These are phyloP conservation scores for Parnassius glacialis DNA, from an alignment of 2,888 invertebrate genomes.

Conservation along the genomic window DNA sequence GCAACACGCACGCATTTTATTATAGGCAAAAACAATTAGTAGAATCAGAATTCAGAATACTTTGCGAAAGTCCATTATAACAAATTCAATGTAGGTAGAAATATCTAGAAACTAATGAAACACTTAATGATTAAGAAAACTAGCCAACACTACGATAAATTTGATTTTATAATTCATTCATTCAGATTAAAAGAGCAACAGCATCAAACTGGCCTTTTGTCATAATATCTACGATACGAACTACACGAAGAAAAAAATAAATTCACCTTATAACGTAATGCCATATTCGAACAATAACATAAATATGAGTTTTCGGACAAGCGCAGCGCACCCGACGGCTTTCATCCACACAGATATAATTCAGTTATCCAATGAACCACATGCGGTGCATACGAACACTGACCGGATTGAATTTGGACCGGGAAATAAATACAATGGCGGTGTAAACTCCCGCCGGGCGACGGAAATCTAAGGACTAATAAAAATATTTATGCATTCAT, in stretches of 20 bases:
- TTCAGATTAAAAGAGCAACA: too few species aligned
- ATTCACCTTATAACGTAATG: constrained; percentile 29
- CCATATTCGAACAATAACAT: constrained; percentile 47
- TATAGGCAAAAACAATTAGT: too few species aligned
- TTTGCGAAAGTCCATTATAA: too few species aligned
- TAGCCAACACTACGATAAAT: too few species aligned
- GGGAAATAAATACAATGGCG: constrained; percentile 57
- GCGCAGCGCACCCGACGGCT: constrained; percentile 44
- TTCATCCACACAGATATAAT: constrained; percentile 62
- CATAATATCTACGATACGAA: neutral
- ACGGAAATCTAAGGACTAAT: constrained; percentile 55
- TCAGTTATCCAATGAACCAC: constrained; percentile 70
- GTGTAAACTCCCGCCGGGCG: constrained; percentile 66
- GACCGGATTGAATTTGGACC: constrained; percentile 53
- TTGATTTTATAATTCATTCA: too few species aligned
- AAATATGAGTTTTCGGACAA: constrained; percentile 42
- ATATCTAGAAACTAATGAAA: too few species aligned
- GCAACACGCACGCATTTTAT: too few species aligned
- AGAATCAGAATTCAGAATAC: too few species aligned
- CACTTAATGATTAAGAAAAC: too few species aligned
- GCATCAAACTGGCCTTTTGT: constrained; percentile 1
- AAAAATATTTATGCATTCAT: constrained; percentile 44
- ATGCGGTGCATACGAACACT: constrained; percentile 58
- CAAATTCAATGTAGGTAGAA: too few species aligned
- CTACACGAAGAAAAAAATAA: constrained; percentile 22